Conservation (phyloP, 2,888 invertebrate genomes). For the Parthenolecanium corni region DNA sequence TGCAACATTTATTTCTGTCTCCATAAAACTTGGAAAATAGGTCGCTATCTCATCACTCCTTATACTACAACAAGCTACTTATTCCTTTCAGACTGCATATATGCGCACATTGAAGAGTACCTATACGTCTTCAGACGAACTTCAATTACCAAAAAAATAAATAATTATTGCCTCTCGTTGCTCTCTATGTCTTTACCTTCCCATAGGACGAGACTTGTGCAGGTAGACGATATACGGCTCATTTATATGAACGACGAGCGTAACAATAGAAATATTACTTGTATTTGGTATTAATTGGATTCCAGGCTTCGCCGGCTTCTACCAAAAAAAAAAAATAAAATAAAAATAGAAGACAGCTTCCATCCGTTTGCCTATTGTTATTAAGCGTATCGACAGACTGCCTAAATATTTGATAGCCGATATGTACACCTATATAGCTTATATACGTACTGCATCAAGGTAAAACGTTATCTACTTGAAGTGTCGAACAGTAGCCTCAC, state of each 20-base stretch:
- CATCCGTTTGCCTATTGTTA: conserved; percentile 22
- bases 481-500: conserved; percentile 24
- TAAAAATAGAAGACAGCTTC: neutral
- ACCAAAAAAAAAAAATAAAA: too few species aligned
- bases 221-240: conserved; percentile 7
- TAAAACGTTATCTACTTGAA: conserved; percentile 26
- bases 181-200: too few species aligned
- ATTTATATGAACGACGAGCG: neutral
- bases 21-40: too few species aligned
- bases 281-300: conserved; percentile 29
- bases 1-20: too few species aligned
- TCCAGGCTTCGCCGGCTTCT: conserved; percentile 24
- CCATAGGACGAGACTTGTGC: too few species aligned
- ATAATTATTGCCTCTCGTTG: too few species aligned
- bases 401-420: conserved; percentile 27
- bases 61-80: too few species aligned
- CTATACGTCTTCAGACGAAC: too few species aligned
- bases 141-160: too few species aligned
- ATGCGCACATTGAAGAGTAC: too few species aligned
- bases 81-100: too few species aligned
- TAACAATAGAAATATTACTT: conserved; percentile 27
- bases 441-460: conserved; percentile 1
- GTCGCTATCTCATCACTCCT: too few species aligned
- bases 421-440: neutral
- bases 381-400: conserved; percentile 26